phyloP scores from a whole-genome alignment of 1,140 invertebrate genomes.

The Sycophaga agraensis region DNA sequence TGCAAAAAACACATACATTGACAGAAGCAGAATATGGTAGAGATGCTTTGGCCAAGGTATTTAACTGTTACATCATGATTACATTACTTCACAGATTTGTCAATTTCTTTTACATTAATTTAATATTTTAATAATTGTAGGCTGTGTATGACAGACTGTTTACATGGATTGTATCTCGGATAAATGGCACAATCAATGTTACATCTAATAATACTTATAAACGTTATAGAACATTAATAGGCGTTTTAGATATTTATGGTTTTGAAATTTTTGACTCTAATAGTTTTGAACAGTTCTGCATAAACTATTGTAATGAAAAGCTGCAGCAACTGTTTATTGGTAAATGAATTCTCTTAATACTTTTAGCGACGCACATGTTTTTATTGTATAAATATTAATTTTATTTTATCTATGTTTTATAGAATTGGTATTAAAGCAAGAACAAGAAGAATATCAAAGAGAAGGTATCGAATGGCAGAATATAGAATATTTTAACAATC shows the following conservation, averaged over 20 bases:
- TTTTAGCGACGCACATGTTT: too few relatives aligned
- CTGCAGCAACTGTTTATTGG: constrained; percentile 94
- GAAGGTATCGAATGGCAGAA: constrained; percentile 92
- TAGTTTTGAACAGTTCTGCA: constrained; percentile 93
- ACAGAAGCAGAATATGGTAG: constrained; percentile 85
- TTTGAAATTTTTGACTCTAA: constrained; percentile 97
- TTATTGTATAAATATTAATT: too few relatives aligned
- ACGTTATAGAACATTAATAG: constrained; percentile 82
- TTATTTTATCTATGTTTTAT: constrained; percentile 34
- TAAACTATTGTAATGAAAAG: constrained; percentile 98
- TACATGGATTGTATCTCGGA: constrained; percentile 86
- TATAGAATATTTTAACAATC: constrained; percentile 91
- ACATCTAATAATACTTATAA: constrained; percentile 56
- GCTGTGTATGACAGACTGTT: constrained; percentile 91
- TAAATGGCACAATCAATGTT: constrained; percentile 83
- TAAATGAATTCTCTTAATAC: constrained; percentile 51
- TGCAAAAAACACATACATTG: constrained; percentile 87
- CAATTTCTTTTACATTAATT: constrained; percentile 1
- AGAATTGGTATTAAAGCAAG: constrained; percentile 93
- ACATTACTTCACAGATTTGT: neutral
- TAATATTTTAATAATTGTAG: constrained; percentile 50
- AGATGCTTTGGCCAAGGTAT: constrained; percentile 88
- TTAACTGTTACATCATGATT: neutral
- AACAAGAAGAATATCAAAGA: constrained; percentile 91
- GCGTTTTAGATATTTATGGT: constrained; percentile 95